Conservation (phyloP, 2,888 invertebrate genomes). For the Baccha elongata region DNA sequence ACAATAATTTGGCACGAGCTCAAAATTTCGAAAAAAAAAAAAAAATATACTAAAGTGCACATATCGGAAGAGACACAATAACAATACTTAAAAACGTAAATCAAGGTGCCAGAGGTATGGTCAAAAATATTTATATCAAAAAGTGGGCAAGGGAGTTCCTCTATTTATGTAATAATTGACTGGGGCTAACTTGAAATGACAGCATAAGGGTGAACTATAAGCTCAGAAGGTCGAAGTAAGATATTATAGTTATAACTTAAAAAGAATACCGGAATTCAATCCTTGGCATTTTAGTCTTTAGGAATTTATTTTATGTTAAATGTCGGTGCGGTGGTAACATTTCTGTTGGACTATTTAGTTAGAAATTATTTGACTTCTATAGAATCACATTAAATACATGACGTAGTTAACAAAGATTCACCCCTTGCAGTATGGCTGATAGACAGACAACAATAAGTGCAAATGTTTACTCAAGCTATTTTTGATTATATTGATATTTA, state of each 20-base stretch:
- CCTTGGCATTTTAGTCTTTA: constrained; percentile 28
- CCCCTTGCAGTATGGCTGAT: constrained; percentile 6
- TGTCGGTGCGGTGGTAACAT: constrained; percentile 6
- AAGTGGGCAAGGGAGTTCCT: not conserved
- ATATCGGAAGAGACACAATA: constrained; percentile 11
- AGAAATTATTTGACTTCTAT: constrained; percentile 9
- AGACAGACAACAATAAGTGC: constrained; percentile 6
- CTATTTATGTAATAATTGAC: constrained; percentile 22
- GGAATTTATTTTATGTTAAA: constrained; percentile 1
- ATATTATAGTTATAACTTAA: too few species aligned
- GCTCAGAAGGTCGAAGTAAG: constrained; percentile 40
- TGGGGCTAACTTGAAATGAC: constrained; percentile 9
- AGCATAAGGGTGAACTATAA: constrained; percentile 25
- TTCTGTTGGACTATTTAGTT: not conserved
- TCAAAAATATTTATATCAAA: constrained; percentile 7
- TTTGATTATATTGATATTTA: constrained; percentile 26
- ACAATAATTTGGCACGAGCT: constrained; percentile 55
- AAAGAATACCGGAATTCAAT: not conserved
- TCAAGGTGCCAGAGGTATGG: constrained; percentile 48
- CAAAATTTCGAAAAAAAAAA: constrained; percentile 41
- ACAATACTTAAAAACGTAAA: constrained; percentile 46
- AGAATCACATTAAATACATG: constrained; percentile 4
- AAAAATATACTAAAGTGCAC: constrained; percentile 40
- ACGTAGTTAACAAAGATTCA: constrained; percentile 17
- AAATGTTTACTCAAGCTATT: constrained; percentile 42